Percentiles rank a stretch among this genome's conserved stretches.
Evolutionary conservation across 2,888 invertebrate genomes (phyloP).

Genomic region (Pterobdella sp.): DNA sequence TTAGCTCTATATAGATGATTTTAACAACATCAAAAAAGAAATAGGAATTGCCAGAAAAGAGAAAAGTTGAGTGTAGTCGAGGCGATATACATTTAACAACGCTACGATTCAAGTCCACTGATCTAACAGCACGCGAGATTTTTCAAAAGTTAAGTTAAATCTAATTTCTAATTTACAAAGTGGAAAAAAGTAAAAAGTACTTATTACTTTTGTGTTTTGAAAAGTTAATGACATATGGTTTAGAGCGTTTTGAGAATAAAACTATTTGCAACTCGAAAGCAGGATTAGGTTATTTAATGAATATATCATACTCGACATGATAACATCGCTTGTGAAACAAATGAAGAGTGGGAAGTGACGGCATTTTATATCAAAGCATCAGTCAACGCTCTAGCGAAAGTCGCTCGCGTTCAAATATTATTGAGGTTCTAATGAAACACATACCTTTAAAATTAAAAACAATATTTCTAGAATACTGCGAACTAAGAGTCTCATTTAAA

Average conservation of each 20-base stretch:
- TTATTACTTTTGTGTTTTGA: neutral
- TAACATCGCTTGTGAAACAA: neutral
- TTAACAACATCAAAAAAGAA: too few relatives aligned
- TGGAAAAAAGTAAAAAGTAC: neutral
- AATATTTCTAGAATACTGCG: too few relatives aligned
- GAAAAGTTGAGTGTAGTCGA: neutral
- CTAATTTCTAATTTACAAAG: constrained; percentile 9
- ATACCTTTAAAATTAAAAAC: too few relatives aligned
- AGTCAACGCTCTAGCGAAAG: too few relatives aligned
- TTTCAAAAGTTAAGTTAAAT: constrained; percentile 3
- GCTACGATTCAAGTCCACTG: constrained; percentile 12
- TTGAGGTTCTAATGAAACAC: too few relatives aligned
- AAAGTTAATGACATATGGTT: neutral
- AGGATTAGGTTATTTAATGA: neutral
- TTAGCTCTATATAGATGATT: too few relatives aligned
- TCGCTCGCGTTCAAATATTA: too few relatives aligned
- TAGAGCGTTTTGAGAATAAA: neutral
- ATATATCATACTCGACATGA: neutral
- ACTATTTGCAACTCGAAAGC: neutral
- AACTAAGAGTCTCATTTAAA: too few relatives aligned
- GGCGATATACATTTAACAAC: neutral
- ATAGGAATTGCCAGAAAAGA: neutral
- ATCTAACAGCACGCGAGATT: constrained; percentile 12
- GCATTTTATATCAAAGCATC: too few relatives aligned
- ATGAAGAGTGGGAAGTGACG: neutral